These are phyloP conservation scores for Cebidichthys violaceus DNA, from an alignment of 2,113 vertebrate species.

Conservation along the genomic window DNA sequence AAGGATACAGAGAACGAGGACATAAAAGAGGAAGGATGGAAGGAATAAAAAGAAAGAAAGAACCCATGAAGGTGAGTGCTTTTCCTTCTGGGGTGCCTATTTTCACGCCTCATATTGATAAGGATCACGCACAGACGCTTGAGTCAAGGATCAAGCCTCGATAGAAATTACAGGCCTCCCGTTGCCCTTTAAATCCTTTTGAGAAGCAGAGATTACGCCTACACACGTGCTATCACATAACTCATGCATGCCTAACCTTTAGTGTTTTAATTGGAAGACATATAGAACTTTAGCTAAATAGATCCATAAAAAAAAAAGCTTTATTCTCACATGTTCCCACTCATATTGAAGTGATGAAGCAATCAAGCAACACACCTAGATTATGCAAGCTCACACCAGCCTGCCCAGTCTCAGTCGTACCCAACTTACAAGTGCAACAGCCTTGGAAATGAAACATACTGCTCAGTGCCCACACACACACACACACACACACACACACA, in stretches of 20 bases:
- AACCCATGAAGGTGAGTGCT: conserved; percentile 13
- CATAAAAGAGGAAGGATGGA: conserved; percentile 12
- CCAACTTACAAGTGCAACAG: background rate
- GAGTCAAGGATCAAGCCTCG: conserved; percentile 56
- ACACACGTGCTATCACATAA: conserved; percentile 30
- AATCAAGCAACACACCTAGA: conserved; percentile 2
- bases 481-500: conserved; percentile 3
- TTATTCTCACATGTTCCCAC: background rate
- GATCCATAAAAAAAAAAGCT: background rate
- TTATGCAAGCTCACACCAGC: background rate
- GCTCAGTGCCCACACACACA: background rate
- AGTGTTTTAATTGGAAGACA: background rate
- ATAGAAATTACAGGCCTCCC: conserved; percentile 55
- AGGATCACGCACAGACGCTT: conserved; percentile 42
- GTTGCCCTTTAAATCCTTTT: conserved; percentile 77
- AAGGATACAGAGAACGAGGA: conserved; percentile 13
- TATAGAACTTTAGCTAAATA: background rate
- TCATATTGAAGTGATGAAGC: background rate
- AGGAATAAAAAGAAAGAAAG: background rate
- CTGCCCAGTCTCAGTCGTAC: background rate
- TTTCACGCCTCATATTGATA: conserved; percentile 10
- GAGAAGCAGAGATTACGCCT: conserved; percentile 68
- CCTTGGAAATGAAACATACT: conserved; percentile 32
- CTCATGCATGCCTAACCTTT: background rate
- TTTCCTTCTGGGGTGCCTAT: background rate